Base-by-base conservation (phyloP, 2,113 vertebrate species). In the Cryptotis parvus region DNA sequence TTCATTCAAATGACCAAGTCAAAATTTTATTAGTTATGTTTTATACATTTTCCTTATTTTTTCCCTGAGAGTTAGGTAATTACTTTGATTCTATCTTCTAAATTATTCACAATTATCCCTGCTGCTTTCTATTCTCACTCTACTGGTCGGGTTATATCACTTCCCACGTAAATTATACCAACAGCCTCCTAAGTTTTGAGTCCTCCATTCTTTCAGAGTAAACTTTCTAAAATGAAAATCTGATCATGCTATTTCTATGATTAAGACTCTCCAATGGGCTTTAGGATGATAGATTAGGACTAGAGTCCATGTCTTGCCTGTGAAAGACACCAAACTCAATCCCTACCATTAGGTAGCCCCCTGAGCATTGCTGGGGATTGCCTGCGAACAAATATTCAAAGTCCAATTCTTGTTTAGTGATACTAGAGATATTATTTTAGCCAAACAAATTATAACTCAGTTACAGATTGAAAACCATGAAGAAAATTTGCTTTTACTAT, bases 221-320 rank as follows among this genome's bases (percentile, higher is more conserved):
- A 77, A 72, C 11, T 49, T 90, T 72, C 35, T 63, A 78, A 75
- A 70, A 86, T 58, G 52, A 41, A 86, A 90, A 76, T 68, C 70
- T 31, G 35, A 58, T 85, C 27, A 45, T 41, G 37, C 76, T 68
- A 75, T 66, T 93, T 37, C 39, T 88, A 90, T 84, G 37, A n/a
- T 76, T 63, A 69, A 70, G 75, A 45, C 10, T 66, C 31, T 87
- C 65, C 14, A 63, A 0, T 84, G 88, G 20, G 3, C 5, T 24
- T 77, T 12, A 27, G 49, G n/a, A 61, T 37, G 84, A 66, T 61
- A 85, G 26, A 55, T 20, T 18, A 55, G 18, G 16, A 55, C 52
- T 55, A 16, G 52, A 55, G 4, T 55, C 14, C 20, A 20, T 55
- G 20, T 55, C 16, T 55, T 55, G 52, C 16, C 52, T 55, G 52